Evolutionary conservation across 2,888 invertebrate species (phyloP), one percentile per base, ranked within the genome.

Genomic region (Anorthoa munda): DNA sequence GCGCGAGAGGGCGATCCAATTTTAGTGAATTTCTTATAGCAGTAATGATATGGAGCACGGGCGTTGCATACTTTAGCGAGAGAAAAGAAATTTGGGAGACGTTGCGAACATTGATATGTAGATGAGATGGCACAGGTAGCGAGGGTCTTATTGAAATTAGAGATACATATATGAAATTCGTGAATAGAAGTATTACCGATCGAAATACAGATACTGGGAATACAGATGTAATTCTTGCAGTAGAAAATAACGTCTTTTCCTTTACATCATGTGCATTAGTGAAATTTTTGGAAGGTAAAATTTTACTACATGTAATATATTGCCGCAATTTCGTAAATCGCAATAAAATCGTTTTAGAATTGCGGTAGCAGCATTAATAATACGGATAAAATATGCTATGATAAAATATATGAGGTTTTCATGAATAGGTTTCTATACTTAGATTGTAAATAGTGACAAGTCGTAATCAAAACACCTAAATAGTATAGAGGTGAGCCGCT

Each of bases 21-120:
- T 95, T 95, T 95, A 94, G 93, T 93, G 90, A 92, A 93, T 93
- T 93, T 94, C 93, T 91, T 92, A 91, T 90, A 90, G 89, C 90
- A 88, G 94, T 95, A 95, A 95, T 95, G 94, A 95, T 94, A 95
- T 94, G 94, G 94, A 93, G 95, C 95, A 96, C 95, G 95, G 94
- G 95, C 93, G 93, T 93, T 95, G 95, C 94, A 95, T 95, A 94
- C 92, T 95, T 94, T 93, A 94, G 91, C 92, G 89, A 92, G 92
- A 94, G 94, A 94, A 94, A 95, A 94, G 95, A 94, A 94, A 94
- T 95, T 95, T 94, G 90, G 90, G 91, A 94, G 93, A 93, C 93
- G 92, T 91, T 91, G 90, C 92, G 93, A 93, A 94, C 93, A 95
- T 96, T 95, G 95, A 95, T 95, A 96, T 96, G 96, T 93, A 95